Base-by-base conservation (phyloP, 2,888 invertebrate species). In the Pogonocherus hispidulus region DNA sequence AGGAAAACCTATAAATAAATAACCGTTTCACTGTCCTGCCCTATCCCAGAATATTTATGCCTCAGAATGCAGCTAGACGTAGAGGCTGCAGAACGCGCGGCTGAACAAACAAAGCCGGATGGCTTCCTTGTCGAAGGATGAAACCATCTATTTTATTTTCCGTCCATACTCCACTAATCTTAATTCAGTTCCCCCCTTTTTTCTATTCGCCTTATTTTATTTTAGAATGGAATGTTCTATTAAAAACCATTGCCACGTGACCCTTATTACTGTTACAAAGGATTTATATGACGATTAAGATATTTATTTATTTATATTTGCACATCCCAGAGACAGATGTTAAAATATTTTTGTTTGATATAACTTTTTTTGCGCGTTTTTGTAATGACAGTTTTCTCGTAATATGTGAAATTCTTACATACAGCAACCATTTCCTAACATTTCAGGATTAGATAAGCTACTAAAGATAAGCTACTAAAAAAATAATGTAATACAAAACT, bases 101-200 rank as follows among this genome's bases (percentile, higher is more conserved):
- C 62, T 62, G 56, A 63, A 67, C 46, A 65, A 65, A 65, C 65
- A 65, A 65, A 41, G 27, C 51, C 47, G 27, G 57, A 54, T 59
- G 65, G 57, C 59, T 65, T 65, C 65, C 51, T 51, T 37, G 49
- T 37, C 57, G 41, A 65, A 57, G 56, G 57, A 65, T 57, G 49
- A 59, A 62, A 51, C 49, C 51, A 62, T 62, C 51, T 49, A 51
- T 62, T 62, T 51, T 51, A 49, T 62, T 62, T 62, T 51, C 49
- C 46, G 27, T 62, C 62, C 35, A 51, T 59, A 59, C 47, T 19
- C 22, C 62, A 37, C 35, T 23, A 51, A 35, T 62, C 37, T 37
- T 62, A 62, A 62, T 62, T 51, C 37, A 37, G 37, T 14, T 59
- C 32, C n/a, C 44, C 41, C 19, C 47, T 47, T 60, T 19, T 52